Percentiles rank a stretch among this genome's conserved stretches.
Conservation (phyloP, 2,113 vertebrate species). For the Neolamprologus brichardi region DNA sequence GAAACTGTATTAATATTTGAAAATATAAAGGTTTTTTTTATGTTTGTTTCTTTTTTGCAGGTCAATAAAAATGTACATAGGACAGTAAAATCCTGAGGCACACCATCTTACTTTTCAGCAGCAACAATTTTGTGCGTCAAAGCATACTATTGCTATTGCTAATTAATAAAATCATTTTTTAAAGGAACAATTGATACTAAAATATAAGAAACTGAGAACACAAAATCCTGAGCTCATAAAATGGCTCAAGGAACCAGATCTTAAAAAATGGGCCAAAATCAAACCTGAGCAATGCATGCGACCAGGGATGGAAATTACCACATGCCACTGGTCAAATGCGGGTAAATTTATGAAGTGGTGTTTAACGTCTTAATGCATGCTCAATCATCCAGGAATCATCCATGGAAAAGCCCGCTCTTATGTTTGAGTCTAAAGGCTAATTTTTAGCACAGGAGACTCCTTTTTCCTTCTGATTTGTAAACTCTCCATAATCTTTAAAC, state of each 20-base stretch:
- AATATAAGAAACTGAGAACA: not conserved
- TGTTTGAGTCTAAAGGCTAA: not conserved
- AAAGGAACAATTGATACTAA: not conserved
- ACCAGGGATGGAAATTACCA: not conserved
- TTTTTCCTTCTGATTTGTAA: not conserved
- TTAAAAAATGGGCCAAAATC: not conserved
- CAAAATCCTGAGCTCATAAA: not conserved
- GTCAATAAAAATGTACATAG: not conserved
- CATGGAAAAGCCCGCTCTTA: accelerated
- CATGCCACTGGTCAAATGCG: not conserved
- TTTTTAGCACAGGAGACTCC: not conserved
- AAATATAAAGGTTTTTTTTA: not conserved
- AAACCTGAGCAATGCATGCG: not conserved
- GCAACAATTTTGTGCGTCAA: not conserved
- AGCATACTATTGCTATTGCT: not conserved
- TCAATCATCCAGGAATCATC: not conserved
- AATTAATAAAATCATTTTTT: not conserved
- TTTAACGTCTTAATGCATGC: not conserved
- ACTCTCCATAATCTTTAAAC: not conserved
- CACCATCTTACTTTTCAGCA: not conserved
- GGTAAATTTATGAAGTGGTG: not conserved
- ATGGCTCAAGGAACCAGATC: not conserved
- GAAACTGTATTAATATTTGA: not conserved
- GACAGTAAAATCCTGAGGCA: not conserved
- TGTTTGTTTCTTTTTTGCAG: not conserved